Conservation (phyloP, 2,797 vertebrate species). For the Epinephelus awoara region DNA sequence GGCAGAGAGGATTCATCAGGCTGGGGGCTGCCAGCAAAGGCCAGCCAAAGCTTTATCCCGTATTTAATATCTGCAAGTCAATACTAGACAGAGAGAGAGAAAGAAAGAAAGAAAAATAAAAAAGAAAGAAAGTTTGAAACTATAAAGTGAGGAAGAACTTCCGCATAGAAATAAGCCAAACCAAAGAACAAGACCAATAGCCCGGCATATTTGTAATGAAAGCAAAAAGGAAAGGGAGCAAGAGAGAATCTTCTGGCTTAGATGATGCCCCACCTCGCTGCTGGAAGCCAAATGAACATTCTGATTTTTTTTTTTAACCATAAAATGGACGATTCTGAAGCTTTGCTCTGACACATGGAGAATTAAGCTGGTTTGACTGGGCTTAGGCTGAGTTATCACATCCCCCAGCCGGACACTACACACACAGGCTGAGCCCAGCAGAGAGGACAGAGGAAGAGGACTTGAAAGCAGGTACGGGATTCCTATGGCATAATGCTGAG, state of each 20-base stretch:
- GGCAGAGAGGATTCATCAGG: slow-evolving; percentile 68
- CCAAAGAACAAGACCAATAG: slow-evolving; percentile 66
- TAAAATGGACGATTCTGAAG: slow-evolving; percentile 76
- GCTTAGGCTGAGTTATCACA: slow-evolving; percentile 83
- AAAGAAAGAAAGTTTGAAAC: slow-evolving; percentile 64
- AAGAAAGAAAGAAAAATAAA: slow-evolving; percentile 9
- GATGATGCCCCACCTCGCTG: slow-evolving; percentile 71
- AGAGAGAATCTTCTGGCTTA: slow-evolving; percentile 59
- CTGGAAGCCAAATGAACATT: slow-evolving; percentile 78
- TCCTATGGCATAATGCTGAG: slow-evolving; percentile 76
- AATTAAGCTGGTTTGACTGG: slow-evolving; percentile 83
- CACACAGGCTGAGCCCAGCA: slow-evolving; percentile 65
- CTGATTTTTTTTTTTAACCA: slow-evolving; percentile 65
- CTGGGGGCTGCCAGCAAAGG: slow-evolving; percentile 61
- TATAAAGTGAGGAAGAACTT: slow-evolving; percentile 53
- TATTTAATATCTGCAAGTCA: slow-evolving; percentile 70
- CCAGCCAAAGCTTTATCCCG: slow-evolving; percentile 69
- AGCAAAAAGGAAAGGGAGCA: slow-evolving; percentile 53
- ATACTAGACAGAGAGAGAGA: slow-evolving; percentile 42
- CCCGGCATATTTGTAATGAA: slow-evolving; percentile 67
- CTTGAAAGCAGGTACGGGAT: slow-evolving; percentile 79
- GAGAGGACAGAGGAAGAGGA: slow-evolving; percentile 70
- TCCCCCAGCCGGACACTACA: slow-evolving; percentile 79
- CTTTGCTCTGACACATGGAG: slow-evolving; percentile 76
- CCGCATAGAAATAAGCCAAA: slow-evolving; percentile 52